Conservation (phyloP, 1,140 invertebrate genomes). For the Cydia amplana region DNA sequence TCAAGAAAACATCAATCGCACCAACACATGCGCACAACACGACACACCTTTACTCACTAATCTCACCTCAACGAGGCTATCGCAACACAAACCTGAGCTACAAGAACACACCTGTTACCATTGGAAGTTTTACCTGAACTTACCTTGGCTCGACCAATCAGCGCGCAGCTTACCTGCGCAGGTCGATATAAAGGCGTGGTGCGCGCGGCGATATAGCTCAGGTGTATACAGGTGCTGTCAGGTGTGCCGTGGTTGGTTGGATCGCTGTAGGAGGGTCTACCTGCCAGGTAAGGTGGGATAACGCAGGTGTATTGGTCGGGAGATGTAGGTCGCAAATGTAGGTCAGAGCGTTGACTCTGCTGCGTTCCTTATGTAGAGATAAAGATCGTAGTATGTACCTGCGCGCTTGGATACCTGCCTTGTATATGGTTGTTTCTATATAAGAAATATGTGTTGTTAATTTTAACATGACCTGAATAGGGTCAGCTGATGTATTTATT, state of each 20-base stretch:
- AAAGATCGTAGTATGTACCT: too few relatives aligned
- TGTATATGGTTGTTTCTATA: too few relatives aligned
- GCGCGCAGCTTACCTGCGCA: slow-evolving; percentile 75
- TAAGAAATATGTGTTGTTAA: too few relatives aligned
- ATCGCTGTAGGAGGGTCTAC: not conserved
- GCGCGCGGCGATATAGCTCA: slow-evolving; percentile 50
- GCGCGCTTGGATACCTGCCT: too few relatives aligned
- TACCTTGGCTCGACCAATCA: slow-evolving; percentile 67
- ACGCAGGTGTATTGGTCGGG: slow-evolving; percentile 17
- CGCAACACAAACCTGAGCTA: slow-evolving; percentile 15
- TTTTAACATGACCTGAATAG: too few relatives aligned
- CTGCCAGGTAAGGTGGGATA: slow-evolving; percentile 5
- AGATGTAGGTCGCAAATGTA: slow-evolving; percentile 7
- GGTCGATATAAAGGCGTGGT: slow-evolving; percentile 73
- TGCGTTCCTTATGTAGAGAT: not conserved
- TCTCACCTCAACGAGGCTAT: slow-evolving; percentile 34
- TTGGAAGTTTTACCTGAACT: slow-evolving; percentile 52
- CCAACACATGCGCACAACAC: slow-evolving; percentile 74
- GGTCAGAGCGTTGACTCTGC: not conserved
- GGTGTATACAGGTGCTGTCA: slow-evolving; percentile 61
- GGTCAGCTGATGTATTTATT: too few relatives aligned
- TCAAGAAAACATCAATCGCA: slow-evolving; percentile 77
- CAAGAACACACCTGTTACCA: slow-evolving; percentile 44
- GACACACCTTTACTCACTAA: slow-evolving; percentile 42
- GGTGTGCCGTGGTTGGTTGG: slow-evolving; percentile 21